Evolutionary conservation across 2,888 invertebrate species (phyloP).

Genomic region (Sceliomorpha sp.): DNA sequence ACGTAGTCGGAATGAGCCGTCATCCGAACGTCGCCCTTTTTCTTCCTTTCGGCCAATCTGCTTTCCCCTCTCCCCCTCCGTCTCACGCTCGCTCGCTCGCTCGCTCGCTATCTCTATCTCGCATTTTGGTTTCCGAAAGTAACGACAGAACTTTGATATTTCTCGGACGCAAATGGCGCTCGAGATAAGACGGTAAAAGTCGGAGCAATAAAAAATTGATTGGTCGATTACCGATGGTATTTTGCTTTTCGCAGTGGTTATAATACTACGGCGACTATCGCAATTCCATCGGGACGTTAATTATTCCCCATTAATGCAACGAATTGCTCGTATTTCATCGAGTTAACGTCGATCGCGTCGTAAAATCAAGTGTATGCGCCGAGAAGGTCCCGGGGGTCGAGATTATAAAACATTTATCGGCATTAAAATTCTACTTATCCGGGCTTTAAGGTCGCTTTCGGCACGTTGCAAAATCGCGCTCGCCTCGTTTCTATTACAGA

Average conservation of each 20-base stretch:
- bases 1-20: too few relatives aligned
- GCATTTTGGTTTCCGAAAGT: too few relatives aligned
- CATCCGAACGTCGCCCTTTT: too few relatives aligned
- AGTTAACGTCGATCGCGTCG: constrained; percentile 60
- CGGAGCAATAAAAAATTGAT: constrained; percentile 28
- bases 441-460: constrained; percentile 62
- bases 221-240: constrained; percentile 29
- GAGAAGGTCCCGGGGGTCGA: constrained; percentile 56
- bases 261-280: constrained; percentile 48
- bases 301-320: constrained; percentile 55
- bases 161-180: constrained; percentile 5
- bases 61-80: too few relatives aligned
- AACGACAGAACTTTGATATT: background rate
- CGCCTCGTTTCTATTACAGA: constrained; percentile 43
- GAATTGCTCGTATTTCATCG: constrained; percentile 52
- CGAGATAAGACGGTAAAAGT: constrained; percentile 21
- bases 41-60: too few relatives aligned
- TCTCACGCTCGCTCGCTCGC: too few relatives aligned
- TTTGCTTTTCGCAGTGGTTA: constrained; percentile 39
- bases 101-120: too few relatives aligned
- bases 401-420: constrained; percentile 57
- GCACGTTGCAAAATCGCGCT: constrained; percentile 58
- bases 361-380: constrained; percentile 57
- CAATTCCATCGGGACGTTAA: constrained; percentile 50
- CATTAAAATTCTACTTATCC: constrained; percentile 64